Evolutionary conservation across 2,888 invertebrate species (phyloP).

Genomic region (Drosophila pseudotakahashii): DNA sequence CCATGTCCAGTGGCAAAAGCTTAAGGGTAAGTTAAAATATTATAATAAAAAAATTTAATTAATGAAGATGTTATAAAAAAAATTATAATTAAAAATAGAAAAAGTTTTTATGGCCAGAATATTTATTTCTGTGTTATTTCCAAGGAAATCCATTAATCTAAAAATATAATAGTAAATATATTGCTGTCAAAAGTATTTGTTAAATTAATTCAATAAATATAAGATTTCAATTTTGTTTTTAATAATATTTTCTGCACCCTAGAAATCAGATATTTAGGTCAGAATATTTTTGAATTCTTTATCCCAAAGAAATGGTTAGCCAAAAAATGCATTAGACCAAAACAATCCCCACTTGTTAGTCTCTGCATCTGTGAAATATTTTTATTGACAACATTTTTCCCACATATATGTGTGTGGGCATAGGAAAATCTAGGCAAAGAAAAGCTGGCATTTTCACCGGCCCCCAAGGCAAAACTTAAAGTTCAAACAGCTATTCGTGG

Average conservation of each 20-base stretch:
- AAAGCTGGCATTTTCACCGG: constrained; percentile 20
- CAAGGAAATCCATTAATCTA: too few relatives aligned
- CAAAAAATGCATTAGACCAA: neutral
- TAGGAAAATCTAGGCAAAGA: neutral
- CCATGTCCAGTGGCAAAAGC: constrained; percentile 80
- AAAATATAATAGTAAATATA: neutral
- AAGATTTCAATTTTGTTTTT: neutral
- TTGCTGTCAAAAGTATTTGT: too few relatives aligned
- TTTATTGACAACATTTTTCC: constrained; percentile 6
- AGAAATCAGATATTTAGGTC: neutral
- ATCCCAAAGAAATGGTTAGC: neutral
- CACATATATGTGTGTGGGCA: constrained; percentile 1
- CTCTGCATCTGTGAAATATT: neutral
- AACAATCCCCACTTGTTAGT: neutral
- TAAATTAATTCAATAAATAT: too few relatives aligned
- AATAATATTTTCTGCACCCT: too few relatives aligned
- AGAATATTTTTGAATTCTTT: neutral
- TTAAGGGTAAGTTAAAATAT: constrained; percentile 79
- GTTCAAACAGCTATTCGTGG: constrained; percentile 14
- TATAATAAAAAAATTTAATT: too few relatives aligned
- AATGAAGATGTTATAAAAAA: too few relatives aligned
- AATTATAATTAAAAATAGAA: too few relatives aligned
- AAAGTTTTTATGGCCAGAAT: too few relatives aligned
- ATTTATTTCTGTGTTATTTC: too few relatives aligned
- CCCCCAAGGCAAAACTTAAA: neutral